Evolutionary conservation across 2,797 vertebrate species (phyloP), one percentile per base, ranked within the genome.

Genomic region (Pempheris klunzingeri): DNA sequence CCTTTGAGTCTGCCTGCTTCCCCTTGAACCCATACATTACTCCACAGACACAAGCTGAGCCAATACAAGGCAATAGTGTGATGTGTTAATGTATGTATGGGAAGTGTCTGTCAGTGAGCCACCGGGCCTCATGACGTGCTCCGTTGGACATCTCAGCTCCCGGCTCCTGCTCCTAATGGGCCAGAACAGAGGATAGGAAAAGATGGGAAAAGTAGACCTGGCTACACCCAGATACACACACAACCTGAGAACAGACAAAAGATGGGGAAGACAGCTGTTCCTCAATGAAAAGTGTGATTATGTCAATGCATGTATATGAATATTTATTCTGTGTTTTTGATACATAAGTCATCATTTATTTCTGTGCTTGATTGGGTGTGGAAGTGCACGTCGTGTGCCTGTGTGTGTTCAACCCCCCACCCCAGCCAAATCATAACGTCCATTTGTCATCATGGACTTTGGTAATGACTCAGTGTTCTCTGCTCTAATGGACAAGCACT

Each of bases 131-230:
- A 66, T 91, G 83, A 90, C 70, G 77, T 85, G 86, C 89, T 77
- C 82, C 47, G 67, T 59, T 91, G 85, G 85, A 83, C 81, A 75
- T 79, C 76, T 78, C 69, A 65, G 87, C 85, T 84, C 62, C 75
- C 52, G 46, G 74, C 72, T 85, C 50, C 62, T 50, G 60, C 57
- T 82, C 60, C 79, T 89, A 92, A 94, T 93, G 91, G 86, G 77
- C 82, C 89, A 81, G 89, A 93, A 90, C 86, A 75, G 71, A 83
- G 52, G 59, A 83, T 71, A 70, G 54, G 69, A 78, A 55, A 78
- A 63, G 70, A 83, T 68, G 68, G 55, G 58, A 71, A 80, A 82
- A 53, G 13, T 68, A 73, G 61, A 82, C 38, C 39, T 66, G 49
- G n/a, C 41, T 58, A 18, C n/a, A 76, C 20, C 0, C 47, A 65